Evolutionary conservation across 2,888 invertebrate species (phyloP), one percentile per base, ranked within the genome.

Genomic region (Rhamnusium bicolor): DNA sequence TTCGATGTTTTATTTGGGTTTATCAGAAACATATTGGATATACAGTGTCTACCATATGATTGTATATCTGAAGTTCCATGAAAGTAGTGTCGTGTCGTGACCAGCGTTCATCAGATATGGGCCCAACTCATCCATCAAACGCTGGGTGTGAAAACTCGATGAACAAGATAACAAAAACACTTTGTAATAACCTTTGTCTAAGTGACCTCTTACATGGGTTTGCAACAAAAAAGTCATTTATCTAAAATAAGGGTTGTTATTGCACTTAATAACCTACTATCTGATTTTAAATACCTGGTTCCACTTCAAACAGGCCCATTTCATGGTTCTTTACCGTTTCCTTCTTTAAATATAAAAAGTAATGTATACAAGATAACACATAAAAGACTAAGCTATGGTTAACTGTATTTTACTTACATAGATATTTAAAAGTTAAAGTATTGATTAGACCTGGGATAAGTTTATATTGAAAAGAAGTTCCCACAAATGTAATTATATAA

Each of bases 61-160:
- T 68, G 74, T 63, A 16, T 62, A 62, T 67, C 73, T 69, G 63
- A 16, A 73, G 73, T 73, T 71, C 74, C 74, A 74, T 65, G 84
- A 85, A 84, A 84, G 83, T 82, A 81, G 78, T 63, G 62, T 69
- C 65, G 73, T 86, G 86, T 87, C 87, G 87, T 87, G 87, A 87
- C 87, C 85, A 83, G 81, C 84, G 85, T 86, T 85, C 86, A 87
- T 87, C 87, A 86, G 87, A 87, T 87, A 87, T 81, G 85, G 83
- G 53, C 53, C 84, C 83, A 84, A 85, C 84, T 86, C 86, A 87
- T 87, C 87, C 86, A 87, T 87, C 87, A 87, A 87, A 86, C 81
- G 82, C 81, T 86, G 86, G 87, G 87, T 87, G 87, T 87, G 86
- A 87, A 87, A 87, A 86, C 84, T 84, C 82, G 87, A 87, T 87